phyloP scores from a whole-genome alignment of 2,888 invertebrate genomes.

The Ennomos fuscantarius region DNA sequence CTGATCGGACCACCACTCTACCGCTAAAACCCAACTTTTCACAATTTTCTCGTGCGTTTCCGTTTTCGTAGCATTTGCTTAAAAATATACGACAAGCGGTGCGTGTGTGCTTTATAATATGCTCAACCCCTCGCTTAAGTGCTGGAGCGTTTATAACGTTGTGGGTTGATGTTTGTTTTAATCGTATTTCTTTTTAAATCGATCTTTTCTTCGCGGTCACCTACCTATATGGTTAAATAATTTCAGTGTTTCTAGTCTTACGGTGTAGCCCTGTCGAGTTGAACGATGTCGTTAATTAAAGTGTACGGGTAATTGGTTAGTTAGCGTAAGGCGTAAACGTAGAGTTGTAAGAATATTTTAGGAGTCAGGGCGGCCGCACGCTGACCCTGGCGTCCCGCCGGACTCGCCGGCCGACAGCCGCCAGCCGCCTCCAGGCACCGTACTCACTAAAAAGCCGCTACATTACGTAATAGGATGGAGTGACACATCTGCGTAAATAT shows the following conservation, averaged over 20 bases:
- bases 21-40: conserved; percentile 55
- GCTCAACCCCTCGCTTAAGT: conserved; percentile 52
- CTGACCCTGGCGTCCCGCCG: conserved; percentile 22
- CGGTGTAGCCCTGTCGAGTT: neutral
- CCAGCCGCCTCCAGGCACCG: conserved; percentile 18
- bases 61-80: conserved; percentile 57
- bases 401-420: conserved; percentile 4
- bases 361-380: conserved; percentile 21
- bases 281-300: conserved; percentile 40
- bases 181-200: conserved; percentile 50
- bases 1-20: conserved; percentile 59
- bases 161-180: conserved; percentile 56
- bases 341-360: conserved; percentile 6
- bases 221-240: conserved; percentile 3
- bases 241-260: conserved; percentile 18
- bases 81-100: conserved; percentile 47
- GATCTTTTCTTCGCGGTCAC: conserved; percentile 38
- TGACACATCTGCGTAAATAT: conserved; percentile 80
- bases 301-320: conserved; percentile 37
- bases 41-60: conserved; percentile 53
- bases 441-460: conserved; percentile 55
- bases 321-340: conserved; percentile 26
- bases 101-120: conserved; percentile 51
- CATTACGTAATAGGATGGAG: conserved; percentile 70
- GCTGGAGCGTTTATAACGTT: conserved; percentile 44